These are phyloP conservation scores for Lomographa bimaculata DNA, from an alignment of 2,888 invertebrate genomes.

Conservation along the genomic window DNA sequence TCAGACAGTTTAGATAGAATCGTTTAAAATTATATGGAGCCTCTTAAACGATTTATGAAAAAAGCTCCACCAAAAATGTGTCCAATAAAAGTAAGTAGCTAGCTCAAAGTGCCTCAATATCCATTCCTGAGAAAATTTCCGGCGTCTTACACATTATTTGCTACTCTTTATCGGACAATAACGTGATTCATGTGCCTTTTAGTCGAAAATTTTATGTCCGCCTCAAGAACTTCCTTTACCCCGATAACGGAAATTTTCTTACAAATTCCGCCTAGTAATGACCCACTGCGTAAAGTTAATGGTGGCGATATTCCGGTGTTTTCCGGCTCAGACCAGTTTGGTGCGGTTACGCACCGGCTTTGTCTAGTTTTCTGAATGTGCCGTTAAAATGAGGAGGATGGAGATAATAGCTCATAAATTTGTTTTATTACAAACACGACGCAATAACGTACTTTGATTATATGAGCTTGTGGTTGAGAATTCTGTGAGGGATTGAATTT, in stretches of 20 bases:
- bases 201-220: slow-evolving; percentile 26
- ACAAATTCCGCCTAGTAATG: slow-evolving; percentile 40
- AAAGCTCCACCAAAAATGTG: slow-evolving; percentile 9
- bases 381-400: slow-evolving; percentile 24
- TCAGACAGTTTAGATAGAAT: no score
- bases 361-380: slow-evolving; percentile 26
- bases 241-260: slow-evolving; percentile 33
- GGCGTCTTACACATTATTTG: slow-evolving; percentile 23
- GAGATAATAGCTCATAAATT: slow-evolving; percentile 24
- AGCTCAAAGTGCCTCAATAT: slow-evolving; percentile 19
- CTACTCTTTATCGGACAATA: slow-evolving; percentile 24
- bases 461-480: slow-evolving; percentile 4
- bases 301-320: slow-evolving; percentile 31
- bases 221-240: slow-evolving; percentile 26
- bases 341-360: slow-evolving; percentile 25
- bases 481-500: neutral
- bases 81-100: slow-evolving; percentile 6
- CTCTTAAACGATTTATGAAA: slow-evolving; percentile 8
- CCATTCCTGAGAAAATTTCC: slow-evolving; percentile 15
- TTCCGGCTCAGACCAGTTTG: slow-evolving; percentile 28
- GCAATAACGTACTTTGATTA: slow-evolving; percentile 22
- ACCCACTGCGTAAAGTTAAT: slow-evolving; percentile 33
- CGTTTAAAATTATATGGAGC: no score
- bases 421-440: slow-evolving; percentile 26
- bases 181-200: slow-evolving; percentile 29